phyloP scores from a whole-genome alignment of 2,113 vertebrate genomes.

The Genyomyrus donnyi region DNA sequence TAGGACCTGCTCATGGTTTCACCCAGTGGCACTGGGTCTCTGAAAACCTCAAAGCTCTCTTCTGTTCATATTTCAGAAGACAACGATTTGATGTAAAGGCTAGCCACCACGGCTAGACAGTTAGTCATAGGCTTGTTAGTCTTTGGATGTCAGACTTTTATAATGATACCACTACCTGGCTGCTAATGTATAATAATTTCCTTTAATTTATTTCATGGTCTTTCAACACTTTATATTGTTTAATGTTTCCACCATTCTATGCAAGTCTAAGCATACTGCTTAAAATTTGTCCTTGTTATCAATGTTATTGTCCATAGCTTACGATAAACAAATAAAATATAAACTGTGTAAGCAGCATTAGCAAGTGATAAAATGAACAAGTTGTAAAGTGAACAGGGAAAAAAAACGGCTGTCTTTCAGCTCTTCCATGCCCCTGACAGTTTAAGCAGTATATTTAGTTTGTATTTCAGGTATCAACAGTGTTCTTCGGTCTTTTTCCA shows the following conservation, averaged over 20 bases:
- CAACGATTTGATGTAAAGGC: neutral
- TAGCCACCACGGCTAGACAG: neutral
- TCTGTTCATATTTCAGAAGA: neutral
- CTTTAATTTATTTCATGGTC: conserved; percentile 22
- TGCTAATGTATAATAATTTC: neutral
- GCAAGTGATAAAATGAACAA: conserved; percentile 45
- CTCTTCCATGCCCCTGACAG: conserved; percentile 31
- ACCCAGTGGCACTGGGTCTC: neutral
- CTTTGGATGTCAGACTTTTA: conserved; percentile 1
- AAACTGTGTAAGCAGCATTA: conserved; percentile 52
- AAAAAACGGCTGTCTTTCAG: conserved; percentile 28
- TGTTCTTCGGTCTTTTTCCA: conserved; percentile 41
- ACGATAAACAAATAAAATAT: conserved; percentile 43
- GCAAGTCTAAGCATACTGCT: neutral
- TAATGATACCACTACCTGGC: neutral
- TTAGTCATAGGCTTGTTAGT: neutral
- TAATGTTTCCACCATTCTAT: conserved; percentile 28
- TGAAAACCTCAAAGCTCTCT: neutral
- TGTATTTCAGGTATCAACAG: conserved; percentile 26
- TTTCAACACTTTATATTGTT: conserved; percentile 30
- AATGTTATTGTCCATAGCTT: conserved; percentile 35
- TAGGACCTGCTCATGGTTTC: neutral
- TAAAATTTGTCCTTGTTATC: neutral
- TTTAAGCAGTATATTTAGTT: conserved; percentile 32
- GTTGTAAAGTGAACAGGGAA: conserved; percentile 27